Conservation (phyloP, 2,113 vertebrate genomes). For the Acrocephalus arundinaceus region DNA sequence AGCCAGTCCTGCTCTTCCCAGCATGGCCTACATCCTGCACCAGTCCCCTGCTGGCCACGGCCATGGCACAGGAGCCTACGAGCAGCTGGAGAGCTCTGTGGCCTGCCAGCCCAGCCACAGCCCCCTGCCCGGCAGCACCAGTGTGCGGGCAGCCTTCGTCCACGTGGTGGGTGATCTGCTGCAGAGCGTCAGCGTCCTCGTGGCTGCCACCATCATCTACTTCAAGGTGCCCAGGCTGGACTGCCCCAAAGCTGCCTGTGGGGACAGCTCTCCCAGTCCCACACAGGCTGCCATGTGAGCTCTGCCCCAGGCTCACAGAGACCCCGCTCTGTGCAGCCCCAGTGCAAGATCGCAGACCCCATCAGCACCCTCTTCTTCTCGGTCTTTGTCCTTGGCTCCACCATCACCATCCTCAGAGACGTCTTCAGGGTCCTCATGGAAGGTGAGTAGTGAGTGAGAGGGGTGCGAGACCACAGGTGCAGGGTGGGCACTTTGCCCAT, state of each 20-base stretch:
- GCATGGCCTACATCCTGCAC: constrained; percentile 96
- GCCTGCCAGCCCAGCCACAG: constrained; percentile 52
- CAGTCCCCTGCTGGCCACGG: constrained; percentile 84
- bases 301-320: background rate
- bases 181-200: constrained; percentile 92
- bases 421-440: constrained; percentile 96
- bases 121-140: constrained; percentile 83
- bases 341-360: constrained; percentile 94
- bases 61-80: constrained; percentile 76
- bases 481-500: background rate
- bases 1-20: constrained; percentile 51
- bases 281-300: accelerated
- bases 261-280: background rate
- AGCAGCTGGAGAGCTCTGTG: constrained; percentile 80
- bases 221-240: constrained; percentile 80
- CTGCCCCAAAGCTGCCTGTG: accelerated
- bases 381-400: constrained; percentile 90
- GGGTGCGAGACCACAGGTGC: accelerated
- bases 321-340: constrained; percentile 77
- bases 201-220: constrained; percentile 92
- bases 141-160: constrained; percentile 91
- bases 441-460: constrained; percentile 66
- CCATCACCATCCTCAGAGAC: constrained; percentile 90
- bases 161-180: constrained; percentile 95
- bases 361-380: constrained; percentile 98